A percentile compares a stretch with the other conserved stretches of the same genome.
These are phyloP conservation scores for Spodoptera litura DNA, from an alignment of 1,140 invertebrate species.

Conservation along the genomic window DNA sequence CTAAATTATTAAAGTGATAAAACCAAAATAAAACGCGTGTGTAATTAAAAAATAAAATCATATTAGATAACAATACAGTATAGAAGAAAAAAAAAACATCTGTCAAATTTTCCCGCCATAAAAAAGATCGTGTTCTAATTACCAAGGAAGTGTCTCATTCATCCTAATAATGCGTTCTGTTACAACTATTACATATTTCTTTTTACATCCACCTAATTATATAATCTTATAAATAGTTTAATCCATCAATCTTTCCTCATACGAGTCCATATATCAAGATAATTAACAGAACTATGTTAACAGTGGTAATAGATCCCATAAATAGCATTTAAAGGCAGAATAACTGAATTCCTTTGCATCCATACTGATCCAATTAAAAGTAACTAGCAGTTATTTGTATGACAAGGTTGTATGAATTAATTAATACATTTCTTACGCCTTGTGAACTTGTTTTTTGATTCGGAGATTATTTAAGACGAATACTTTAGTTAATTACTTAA, in stretches of 20 bases:
- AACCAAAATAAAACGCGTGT: no score
- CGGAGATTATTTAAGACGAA: background rate
- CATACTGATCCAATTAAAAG: constrained; percentile 18
- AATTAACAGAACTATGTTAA: constrained; percentile 13
- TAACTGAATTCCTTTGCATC: constrained; percentile 10
- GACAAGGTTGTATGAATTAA: constrained; percentile 38
- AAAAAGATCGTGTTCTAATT: background rate
- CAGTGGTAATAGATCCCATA: background rate
- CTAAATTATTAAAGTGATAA: no score
- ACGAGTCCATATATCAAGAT: background rate
- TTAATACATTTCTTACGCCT: constrained; percentile 3
- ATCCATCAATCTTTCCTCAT: background rate
- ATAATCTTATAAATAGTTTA: no score
- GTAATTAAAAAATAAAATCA: no score
- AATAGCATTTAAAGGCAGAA: background rate
- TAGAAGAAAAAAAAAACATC: no score
- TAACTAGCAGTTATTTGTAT: constrained; percentile 21
- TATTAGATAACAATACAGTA: no score
- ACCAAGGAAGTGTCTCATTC: background rate
- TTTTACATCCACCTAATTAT: background rate
- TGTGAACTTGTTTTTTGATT: constrained; percentile 1
- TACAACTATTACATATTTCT: constrained; percentile 6
- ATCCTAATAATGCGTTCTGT: constrained; percentile 6
- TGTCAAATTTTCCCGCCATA: constrained; percentile 20
- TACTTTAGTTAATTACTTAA: constrained; percentile 1